phyloP scores from a whole-genome alignment of 2,113 vertebrate species.

The Lophius piscatorius region DNA sequence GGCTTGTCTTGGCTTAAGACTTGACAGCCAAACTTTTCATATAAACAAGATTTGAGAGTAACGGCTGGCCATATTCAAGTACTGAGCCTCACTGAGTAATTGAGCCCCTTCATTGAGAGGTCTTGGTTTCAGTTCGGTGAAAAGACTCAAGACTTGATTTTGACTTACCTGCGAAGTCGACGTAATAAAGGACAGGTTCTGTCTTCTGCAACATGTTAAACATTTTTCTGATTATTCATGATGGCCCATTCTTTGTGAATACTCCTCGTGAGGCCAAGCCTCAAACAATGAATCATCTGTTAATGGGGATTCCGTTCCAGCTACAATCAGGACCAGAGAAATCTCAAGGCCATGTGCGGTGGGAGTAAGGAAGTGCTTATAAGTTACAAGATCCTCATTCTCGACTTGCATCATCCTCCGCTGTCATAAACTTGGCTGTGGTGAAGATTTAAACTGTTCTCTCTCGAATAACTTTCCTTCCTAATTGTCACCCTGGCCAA shows the following conservation, averaged over 20 bases:
- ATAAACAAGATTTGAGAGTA: neutral
- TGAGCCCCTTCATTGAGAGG: neutral
- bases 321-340: conserved; percentile 55
- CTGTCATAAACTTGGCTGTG: conserved; percentile 78
- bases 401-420: conserved; percentile 69
- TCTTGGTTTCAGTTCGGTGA: no score
- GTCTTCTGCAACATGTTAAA: conserved; percentile 9
- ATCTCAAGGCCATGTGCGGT: conserved; percentile 45
- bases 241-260: conserved; percentile 27
- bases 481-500: conserved; percentile 57
- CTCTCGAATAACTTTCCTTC: conserved; percentile 51
- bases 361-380: conserved; percentile 40
- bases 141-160: no score
- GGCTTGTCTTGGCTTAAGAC: neutral
- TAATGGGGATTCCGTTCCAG: conserved; percentile 39
- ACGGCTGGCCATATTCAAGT: fast-evolving
- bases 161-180: no score
- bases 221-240: conserved; percentile 13
- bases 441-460: conserved; percentile 67
- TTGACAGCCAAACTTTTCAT: neutral
- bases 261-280: conserved; percentile 26
- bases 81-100: neutral
- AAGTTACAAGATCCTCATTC: conserved; percentile 60
- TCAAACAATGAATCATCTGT: conserved; percentile 48
- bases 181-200: neutral